Conservation (phyloP, 2,888 invertebrate genomes). For the Micropterix aruncella region DNA sequence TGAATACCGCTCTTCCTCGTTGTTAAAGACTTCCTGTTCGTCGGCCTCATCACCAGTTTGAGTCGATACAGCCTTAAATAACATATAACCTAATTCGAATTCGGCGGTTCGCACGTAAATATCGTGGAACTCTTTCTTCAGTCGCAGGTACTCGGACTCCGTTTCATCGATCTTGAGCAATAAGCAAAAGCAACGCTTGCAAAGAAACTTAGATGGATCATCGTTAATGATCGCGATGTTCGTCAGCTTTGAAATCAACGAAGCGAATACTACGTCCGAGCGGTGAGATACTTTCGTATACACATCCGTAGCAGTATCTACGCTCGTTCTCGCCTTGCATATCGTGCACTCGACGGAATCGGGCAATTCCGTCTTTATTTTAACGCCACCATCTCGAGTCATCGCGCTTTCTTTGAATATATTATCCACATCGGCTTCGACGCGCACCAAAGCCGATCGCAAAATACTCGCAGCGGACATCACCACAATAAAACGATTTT, state of each 20-base stretch:
- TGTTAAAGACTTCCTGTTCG: not conserved
- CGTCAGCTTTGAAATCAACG: slow-evolving; percentile 8
- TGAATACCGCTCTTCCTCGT: not conserved
- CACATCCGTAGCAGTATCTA: slow-evolving; percentile 3
- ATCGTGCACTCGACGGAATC: not conserved
- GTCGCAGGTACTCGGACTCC: slow-evolving; percentile 7
- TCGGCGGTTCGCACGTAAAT: not conserved
- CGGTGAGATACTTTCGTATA: slow-evolving; percentile 7
- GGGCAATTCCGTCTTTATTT: not conserved
- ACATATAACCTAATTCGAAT: no score
- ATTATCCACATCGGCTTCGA: not conserved
- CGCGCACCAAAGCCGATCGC: not conserved
- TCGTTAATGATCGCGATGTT: slow-evolving; percentile 8
- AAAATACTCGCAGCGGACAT: no score
- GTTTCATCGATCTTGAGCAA: slow-evolving; percentile 8
- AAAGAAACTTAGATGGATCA: slow-evolving; percentile 8
- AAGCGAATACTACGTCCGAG: slow-evolving; percentile 7
- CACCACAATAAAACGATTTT: no score
- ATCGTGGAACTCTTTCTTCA: slow-evolving; percentile 8
- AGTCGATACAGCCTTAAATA: not conserved
- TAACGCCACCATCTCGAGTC: not conserved
- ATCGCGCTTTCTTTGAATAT: not conserved
- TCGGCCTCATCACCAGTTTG: not conserved
- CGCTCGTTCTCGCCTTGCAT: not conserved
- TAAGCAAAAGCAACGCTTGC: slow-evolving; percentile 6